Evolutionary conservation across 2,113 vertebrate genomes (phyloP).

Genomic region (Oplegnathus fasciatus): DNA sequence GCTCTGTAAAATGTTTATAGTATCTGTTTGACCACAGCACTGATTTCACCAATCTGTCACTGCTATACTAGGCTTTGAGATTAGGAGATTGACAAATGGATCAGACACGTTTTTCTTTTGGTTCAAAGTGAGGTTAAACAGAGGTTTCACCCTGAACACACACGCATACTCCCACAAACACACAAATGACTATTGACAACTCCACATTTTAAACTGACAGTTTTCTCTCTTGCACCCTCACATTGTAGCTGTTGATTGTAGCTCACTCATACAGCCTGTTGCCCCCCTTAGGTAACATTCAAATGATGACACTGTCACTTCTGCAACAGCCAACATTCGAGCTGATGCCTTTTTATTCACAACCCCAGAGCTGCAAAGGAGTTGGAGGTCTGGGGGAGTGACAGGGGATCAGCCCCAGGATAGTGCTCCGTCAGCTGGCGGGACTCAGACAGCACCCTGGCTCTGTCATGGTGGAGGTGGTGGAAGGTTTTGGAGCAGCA

Average conservation of each 20-base stretch:
- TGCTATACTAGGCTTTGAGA: not conserved
- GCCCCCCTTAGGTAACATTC: conserved; percentile 45
- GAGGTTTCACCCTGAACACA: conserved; percentile 2
- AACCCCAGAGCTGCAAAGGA: conserved; percentile 23
- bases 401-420: conserved; percentile 50
- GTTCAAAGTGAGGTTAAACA: conserved; percentile 13
- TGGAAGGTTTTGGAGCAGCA: conserved; percentile 21
- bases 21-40: not conserved
- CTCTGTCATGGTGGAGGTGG: conserved; percentile 18
- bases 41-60: not conserved
- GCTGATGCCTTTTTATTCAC: conserved; percentile 41
- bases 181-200: conserved; percentile 50
- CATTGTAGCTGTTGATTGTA: no score
- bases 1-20: no score
- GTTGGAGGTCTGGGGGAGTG: conserved; percentile 39
- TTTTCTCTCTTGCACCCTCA: conserved; percentile 3
- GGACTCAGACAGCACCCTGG: conserved; percentile 1
- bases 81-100: not conserved
- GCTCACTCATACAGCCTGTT: not conserved
- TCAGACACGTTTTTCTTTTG: not conserved
- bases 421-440: conserved; percentile 29
- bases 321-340: conserved; percentile 34
- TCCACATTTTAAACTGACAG: conserved; percentile 36
- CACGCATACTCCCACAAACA: conserved; percentile 14
- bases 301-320: conserved; percentile 58